Conservation (phyloP, 2,797 vertebrate genomes). For the Iguana delicatissima region DNA sequence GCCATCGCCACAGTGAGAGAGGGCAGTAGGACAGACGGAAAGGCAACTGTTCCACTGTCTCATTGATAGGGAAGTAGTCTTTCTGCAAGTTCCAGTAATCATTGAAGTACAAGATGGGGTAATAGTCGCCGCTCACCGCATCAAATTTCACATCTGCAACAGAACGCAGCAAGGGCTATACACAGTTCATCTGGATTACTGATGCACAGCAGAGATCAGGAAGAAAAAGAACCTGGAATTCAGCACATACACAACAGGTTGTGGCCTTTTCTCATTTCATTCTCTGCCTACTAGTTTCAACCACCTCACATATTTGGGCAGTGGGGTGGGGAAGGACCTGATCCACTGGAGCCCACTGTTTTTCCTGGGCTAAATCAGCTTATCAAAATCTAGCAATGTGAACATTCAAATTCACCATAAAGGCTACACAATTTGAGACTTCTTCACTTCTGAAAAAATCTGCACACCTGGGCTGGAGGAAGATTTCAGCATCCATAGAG, state of each 20-base stretch:
- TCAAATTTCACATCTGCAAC: constrained; percentile 93
- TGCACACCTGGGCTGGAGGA: not conserved
- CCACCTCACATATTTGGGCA: no score
- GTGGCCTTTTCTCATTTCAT: not conserved
- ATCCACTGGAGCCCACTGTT: not conserved
- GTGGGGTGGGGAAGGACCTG: not conserved
- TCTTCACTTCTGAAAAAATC: not conserved
- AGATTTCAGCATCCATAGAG: not conserved
- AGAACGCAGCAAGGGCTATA: fast-evolving
- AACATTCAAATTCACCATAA: not conserved
- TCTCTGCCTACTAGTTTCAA: not conserved
- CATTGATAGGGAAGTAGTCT: constrained; percentile 94
- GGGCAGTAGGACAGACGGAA: constrained; percentile 92
- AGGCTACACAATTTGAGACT: not conserved
- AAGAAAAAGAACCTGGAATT: no score
- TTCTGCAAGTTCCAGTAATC: constrained; percentile 99
- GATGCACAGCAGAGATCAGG: not conserved
- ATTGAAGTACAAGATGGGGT: constrained; percentile 96
- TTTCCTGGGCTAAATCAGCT: not conserved
- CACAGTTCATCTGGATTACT: fast-evolving
- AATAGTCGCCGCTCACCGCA: constrained; percentile 94
- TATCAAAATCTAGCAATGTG: not conserved
- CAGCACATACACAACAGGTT: not conserved
- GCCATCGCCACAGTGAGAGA: constrained; percentile 95
- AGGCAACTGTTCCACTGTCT: constrained; percentile 85